Base-by-base conservation (phyloP, 1,140 invertebrate genomes). In the Leptopilina clavipes region DNA sequence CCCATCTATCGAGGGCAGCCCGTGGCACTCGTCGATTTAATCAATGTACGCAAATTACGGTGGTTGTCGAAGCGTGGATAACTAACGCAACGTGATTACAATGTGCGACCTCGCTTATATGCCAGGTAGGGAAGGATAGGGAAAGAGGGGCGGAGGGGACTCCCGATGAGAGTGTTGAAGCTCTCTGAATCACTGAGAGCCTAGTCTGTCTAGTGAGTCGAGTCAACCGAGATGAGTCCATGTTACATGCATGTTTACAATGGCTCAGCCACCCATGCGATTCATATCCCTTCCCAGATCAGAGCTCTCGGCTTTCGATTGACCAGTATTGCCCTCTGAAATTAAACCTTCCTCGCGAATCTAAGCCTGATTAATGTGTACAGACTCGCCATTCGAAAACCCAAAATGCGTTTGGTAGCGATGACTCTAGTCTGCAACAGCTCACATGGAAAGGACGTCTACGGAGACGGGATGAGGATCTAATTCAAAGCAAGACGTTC, bases 231-330 rank as follows among this genome's bases (percentile, higher is more conserved):
- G n/a, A n/a, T 88, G 78, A 89, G 84, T 86, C 84, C 80, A 75
- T 88, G 87, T 89, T 88, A 89, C 86, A 86, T 82, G 80, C 85
- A 80, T 89, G 87, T 89, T 90, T 89, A 89, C 88, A 89, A 85
- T 87, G 84, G 89, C 86, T 90, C 82, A 87, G 82, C 82, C 78
- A 84, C 73, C 85, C 84, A 81, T 83, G 81, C 85, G 80, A 88
- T 81, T 87, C 87, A 85, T 84, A 87, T 86, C 84, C 84, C 83
- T 80, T 44, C 70, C 75, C 70, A 73, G 37, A 78, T 76, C 77
- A 79, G 72, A 31, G 25, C 25, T 31, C 79, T 65, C 19, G 70
- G 70, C 75, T 76, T 70, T 56, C 19, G 74, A 37, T 77, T 76
- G 73, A 83, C 83, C 72, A n/a, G n/a, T n/a, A n/a, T n/a, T n/a